Evolutionary conservation across 2,797 vertebrate genomes (phyloP), one percentile per base, ranked within the genome.

Genomic region (Pterois miles): DNA sequence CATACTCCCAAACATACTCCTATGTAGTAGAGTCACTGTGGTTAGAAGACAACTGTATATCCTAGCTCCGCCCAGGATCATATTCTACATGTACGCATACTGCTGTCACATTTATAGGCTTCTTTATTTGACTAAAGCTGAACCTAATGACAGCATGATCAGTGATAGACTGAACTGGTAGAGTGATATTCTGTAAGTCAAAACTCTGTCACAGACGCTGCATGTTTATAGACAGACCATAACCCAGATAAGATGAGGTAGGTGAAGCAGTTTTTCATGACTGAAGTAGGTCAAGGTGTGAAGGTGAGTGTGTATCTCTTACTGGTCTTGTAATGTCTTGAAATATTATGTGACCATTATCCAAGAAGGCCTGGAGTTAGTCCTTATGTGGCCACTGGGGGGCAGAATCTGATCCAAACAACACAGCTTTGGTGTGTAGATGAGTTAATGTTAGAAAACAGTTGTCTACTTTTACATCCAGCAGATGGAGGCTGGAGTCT

Each of bases 201-300:
- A 43, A 48, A n/a, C 59, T 81, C 20, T 6, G 13, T 71, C 14
- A 31, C 58, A 59, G 18, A 27, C 3, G 13, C n/a, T 54, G 20
- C 11, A 4, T 13, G 20, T 65, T 68, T 52, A 53, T 22, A 65
- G 58, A 68, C 22, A n/a, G 23, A 38, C 53, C 56, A 59, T 59
- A 65, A 68, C 48, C 25, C 52, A 62, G 77, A 74, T 63, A 52
- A 65, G 46, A 74, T 62, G 33, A 73, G 58, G 68, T 33, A 14
- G 62, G 70, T 84, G 27, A 73, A 85, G 78, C 63, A 80, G 78
- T 78, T 31, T 76, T 78, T 56, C 8, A 3, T 31, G 43, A 71
- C 29, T 65, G 23, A 86, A 64, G 57, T 64, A 57, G 53, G 62
- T 81, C 74, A 79, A 29, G 23, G 53, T 85, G 57, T 83, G 7